phyloP scores from a whole-genome alignment of 2,888 invertebrate species.

The Nephrotoma flavescens region DNA sequence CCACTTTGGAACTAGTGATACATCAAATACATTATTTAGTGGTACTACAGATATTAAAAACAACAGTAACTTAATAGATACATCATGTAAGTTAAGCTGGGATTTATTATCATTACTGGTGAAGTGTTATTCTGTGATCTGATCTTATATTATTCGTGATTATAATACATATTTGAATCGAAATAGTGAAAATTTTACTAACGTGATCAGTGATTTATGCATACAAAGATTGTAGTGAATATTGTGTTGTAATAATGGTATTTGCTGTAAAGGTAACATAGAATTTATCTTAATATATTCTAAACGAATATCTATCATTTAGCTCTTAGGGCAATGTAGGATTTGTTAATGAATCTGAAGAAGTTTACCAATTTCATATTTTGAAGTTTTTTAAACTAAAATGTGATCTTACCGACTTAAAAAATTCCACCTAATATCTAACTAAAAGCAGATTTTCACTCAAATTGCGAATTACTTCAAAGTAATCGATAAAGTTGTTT shows the following conservation, averaged over 20 bases:
- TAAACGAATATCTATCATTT: too few relatives aligned
- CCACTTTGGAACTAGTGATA: constrained; percentile 6
- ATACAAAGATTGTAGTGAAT: background rate
- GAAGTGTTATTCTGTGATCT: background rate
- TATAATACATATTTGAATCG: background rate
- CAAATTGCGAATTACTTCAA: too few relatives aligned
- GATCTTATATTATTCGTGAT: background rate
- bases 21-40: constrained; percentile 14
- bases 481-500: too few relatives aligned
- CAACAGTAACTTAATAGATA: constrained; percentile 17
- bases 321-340: too few relatives aligned
- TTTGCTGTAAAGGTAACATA: background rate
- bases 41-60: constrained; percentile 17
- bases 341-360: too few relatives aligned
- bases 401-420: too few relatives aligned
- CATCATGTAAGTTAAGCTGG: constrained; percentile 11
- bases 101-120: background rate
- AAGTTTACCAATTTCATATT: too few relatives aligned
- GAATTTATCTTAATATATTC: background rate
- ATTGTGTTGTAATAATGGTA: background rate
- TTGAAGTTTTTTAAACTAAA: too few relatives aligned
- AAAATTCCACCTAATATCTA: too few relatives aligned
- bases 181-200: background rate
- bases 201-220: background rate
- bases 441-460: too few relatives aligned